These are phyloP conservation scores for Candoia aspera DNA, from an alignment of 2,113 vertebrate species.

Conservation along the genomic window DNA sequence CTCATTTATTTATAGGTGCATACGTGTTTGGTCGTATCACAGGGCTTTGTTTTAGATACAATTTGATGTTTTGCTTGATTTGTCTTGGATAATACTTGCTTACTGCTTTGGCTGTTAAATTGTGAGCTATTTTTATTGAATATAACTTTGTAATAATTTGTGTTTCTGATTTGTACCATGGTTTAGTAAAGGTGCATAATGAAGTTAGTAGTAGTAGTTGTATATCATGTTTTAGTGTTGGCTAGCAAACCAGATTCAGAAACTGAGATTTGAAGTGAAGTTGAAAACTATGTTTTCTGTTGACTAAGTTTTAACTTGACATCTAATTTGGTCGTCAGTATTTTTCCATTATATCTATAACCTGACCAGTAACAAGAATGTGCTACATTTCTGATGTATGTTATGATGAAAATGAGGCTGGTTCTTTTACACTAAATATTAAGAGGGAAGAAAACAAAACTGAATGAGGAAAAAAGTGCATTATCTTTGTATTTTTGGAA, in stretches of 20 bases:
- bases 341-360: background rate
- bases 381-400: background rate
- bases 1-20: background rate
- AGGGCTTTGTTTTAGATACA: background rate
- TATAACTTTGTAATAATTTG: background rate
- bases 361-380: background rate
- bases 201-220: background rate
- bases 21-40: background rate
- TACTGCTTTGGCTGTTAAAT: no score
- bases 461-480: background rate
- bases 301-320: background rate
- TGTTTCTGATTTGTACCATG: background rate
- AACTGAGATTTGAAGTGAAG: background rate
- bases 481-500: background rate
- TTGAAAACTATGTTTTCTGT: background rate
- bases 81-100: background rate
- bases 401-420: background rate
- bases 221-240: background rate
- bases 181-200: background rate
- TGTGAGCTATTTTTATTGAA: background rate
- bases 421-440: background rate
- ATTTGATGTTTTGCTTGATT: background rate
- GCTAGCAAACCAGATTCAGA: background rate
- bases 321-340: background rate
- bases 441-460: background rate